Evolutionary conservation across 2,888 invertebrate species (phyloP), one percentile per base, ranked within the genome.

Genomic region (Nasonovia ribisnigri): DNA sequence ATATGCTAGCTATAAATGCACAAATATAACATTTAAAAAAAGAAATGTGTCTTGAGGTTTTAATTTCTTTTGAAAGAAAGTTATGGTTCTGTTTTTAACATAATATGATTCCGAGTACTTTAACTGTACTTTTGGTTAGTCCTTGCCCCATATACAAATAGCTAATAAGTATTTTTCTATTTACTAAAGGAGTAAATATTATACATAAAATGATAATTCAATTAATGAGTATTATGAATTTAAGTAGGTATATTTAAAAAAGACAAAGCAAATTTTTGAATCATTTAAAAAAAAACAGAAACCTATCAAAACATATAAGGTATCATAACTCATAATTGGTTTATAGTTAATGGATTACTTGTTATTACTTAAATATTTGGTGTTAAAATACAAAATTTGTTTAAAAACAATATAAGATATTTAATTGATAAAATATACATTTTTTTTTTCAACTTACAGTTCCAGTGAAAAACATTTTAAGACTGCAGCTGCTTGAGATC

Each of bases 401-500:
- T 67, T 0, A n/a, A n/a, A 67, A 67, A 67, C 5, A 67, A 67
- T 67, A 67, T 29, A n/a, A 67, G 16, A 67, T 67, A n/a, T n/a
- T n/a, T 16, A 67, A n/a, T n/a, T 67, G n/a, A 67, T 67, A n/a
- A 67, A 13, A n/a, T n/a, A n/a, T 67, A 67, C 3, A 67, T 60
- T 3, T 29, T 84, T 29, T 84, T 87, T n/a, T 29, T 87, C 48
- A 48, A 87, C 87, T 87, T 57, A 88, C 88, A 88, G 54, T 54
- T 88, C 57, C 1, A 43, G 42, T 88, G 57, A 88, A 88, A 88
- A 88, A 54, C 88, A 88, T 88, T 54, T 88, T 43, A 88, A 54
- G 20, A 88, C 16, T 54, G 54, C 57, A 54, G 36, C 36, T 88
- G 88, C 54, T 88, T 88, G 26, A 57, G 57, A 88, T 88, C 88